Conservation (phyloP, 2,797 vertebrate species). For the Peromyscus attwateri region DNA sequence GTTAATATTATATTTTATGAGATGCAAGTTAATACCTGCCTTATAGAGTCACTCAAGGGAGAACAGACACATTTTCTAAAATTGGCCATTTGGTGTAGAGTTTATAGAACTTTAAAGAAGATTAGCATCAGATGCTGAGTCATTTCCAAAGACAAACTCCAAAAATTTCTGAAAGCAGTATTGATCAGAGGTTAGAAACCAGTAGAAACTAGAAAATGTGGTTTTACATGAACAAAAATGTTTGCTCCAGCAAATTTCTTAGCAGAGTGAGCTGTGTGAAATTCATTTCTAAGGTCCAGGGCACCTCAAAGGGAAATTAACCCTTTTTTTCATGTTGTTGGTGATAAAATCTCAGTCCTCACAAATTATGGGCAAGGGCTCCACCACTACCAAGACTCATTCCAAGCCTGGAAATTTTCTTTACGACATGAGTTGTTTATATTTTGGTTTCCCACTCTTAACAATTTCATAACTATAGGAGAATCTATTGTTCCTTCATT, state of each 20-base stretch:
- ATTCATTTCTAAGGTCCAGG: conserved; percentile 1
- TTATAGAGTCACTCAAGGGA: conserved; percentile 66
- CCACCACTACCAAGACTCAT: not conserved
- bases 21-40: conserved; percentile 66
- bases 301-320: not conserved
- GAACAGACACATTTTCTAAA: conserved; percentile 76
- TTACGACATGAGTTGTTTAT: not conserved
- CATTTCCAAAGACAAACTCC: conserved; percentile 59
- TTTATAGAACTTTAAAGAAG: conserved; percentile 77
- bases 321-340: not conserved
- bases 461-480: not conserved
- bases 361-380: not conserved
- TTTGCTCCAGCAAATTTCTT: not conserved
- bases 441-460: conserved; percentile 11
- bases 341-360: not conserved
- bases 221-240: not conserved
- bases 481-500: not conserved
- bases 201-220: conserved; percentile 4
- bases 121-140: conserved; percentile 55
- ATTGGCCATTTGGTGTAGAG: conserved; percentile 76
- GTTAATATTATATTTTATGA: conserved; percentile 81
- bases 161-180: conserved; percentile 48
- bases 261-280: conserved; percentile 6
- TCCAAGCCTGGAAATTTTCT: not conserved
- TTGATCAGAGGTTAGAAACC: conserved; percentile 34